A percentile compares a stretch with the other conserved stretches of the same genome.
Evolutionary conservation across 2,888 invertebrate genomes (phyloP).

Genomic region (Macropis europaea): DNA sequence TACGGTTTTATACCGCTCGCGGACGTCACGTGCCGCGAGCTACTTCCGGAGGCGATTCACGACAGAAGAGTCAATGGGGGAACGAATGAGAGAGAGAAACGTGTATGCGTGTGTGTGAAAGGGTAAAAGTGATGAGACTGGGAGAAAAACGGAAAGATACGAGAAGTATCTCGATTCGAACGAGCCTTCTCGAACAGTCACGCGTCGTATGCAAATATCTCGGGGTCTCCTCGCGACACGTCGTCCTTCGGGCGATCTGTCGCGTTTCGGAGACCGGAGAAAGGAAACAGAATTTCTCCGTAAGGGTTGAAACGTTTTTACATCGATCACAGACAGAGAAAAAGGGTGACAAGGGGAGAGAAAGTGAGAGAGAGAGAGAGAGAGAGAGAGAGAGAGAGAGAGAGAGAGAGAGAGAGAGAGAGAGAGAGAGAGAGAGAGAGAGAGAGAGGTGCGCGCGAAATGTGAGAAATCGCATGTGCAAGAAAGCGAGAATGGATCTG

Average conservation of each 20-base stretch:
- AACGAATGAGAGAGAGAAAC: constrained; percentile 11
- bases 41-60: constrained; percentile 55
- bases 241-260: neutral
- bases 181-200: neutral
- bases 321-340: neutral
- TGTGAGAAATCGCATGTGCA: too few relatives aligned
- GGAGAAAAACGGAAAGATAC: neutral
- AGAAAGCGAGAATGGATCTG: too few relatives aligned
- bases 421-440: constrained; percentile 39
- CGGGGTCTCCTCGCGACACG: neutral
- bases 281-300: neutral
- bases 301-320: neutral
- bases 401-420: constrained; percentile 14
- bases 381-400: constrained; percentile 17
- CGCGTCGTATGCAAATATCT: neutral
- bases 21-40: constrained; percentile 31
- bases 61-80: constrained; percentile 31
- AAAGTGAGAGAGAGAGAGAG: constrained; percentile 29
- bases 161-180: neutral
- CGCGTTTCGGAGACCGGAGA: neutral
- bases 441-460: too few relatives aligned
- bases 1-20: constrained; percentile 29
- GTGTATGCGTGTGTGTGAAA: constrained; percentile 28
- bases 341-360: constrained; percentile 23
- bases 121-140: neutral